Base-by-base conservation (phyloP, 2,888 invertebrate species). In the Polydrusus pterygomalis region DNA sequence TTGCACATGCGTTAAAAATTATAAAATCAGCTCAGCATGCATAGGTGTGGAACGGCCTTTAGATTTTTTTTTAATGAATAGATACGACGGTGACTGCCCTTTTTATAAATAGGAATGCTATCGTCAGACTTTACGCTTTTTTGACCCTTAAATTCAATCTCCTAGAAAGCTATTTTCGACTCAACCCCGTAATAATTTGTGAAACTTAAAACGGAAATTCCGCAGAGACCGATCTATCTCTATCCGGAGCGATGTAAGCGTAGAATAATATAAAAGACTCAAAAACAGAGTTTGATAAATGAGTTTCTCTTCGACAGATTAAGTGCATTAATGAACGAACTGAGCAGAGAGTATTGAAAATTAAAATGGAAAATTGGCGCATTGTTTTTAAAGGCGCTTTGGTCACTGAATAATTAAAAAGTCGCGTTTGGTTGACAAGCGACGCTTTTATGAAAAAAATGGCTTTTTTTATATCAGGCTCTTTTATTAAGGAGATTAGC, bases 251-350 rank as follows among this genome's bases (percentile, higher is more conserved):
- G 58, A 70, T 70, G 51, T 49, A 70, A 60, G 40, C 70, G 43
- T 15, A 38, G 54, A 75, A 54, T 70, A 62, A 74, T 68, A 68
- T 62, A 74, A 68, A 73, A 68, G 73, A 62, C 49, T 70, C 62
- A 65, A 75, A 71, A 75, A 75, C 62, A 20, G 70, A 65, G 34
- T 34, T 38, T 75, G 75, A 75, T 75, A 71, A 75, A 75, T 71
- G 75, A 71, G 70, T 71, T 70, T 70, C 60, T 20, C 62, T 47
- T 71, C 51, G 75, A 75, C 75, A 75, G 75, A 47, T 75, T 75
- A 75, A 75, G 75, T 75, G 71, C 71, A 75, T 65, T 75, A 75
- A 71, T 62, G 67, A 68, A 73, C 20, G 62, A 67, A 51, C 40
- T 13, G 40, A 64, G 60, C 40, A 45, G 63, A n/a, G n/a, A 75